Percentiles rank a stretch among this genome's conserved stretches.
Evolutionary conservation across 2,888 invertebrate species (phyloP).

Genomic region (Drosophila heteroneura): DNA sequence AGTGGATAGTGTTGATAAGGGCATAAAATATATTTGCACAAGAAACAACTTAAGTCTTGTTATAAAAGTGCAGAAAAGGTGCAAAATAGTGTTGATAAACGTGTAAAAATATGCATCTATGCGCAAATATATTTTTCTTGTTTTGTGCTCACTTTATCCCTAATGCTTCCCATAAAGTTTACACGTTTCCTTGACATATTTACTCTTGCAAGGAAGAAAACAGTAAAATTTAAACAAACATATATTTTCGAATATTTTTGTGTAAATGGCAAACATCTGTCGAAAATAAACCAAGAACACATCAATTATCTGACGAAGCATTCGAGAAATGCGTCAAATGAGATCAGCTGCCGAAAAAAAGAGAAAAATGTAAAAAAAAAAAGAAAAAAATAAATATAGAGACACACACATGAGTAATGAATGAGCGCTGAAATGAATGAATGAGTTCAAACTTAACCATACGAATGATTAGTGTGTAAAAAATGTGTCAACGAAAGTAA

Average conservation of each 20-base stretch:
- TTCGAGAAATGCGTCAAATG: constrained; percentile 54
- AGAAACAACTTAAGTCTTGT: background rate
- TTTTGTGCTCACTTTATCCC: background rate
- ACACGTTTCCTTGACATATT: constrained; percentile 72
- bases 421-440: constrained; percentile 39
- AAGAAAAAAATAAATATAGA: background rate
- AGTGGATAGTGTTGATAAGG: background rate
- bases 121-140: background rate
- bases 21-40: background rate
- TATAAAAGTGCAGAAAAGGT: background rate
- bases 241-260: constrained; percentile 15
- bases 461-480: constrained; percentile 56
- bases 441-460: constrained; percentile 42
- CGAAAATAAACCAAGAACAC: constrained; percentile 55
- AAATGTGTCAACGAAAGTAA: constrained; percentile 78
- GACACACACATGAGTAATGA: constrained; percentile 29
- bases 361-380: constrained; percentile 18
- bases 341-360: constrained; percentile 65
- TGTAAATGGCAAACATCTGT: constrained; percentile 69
- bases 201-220: constrained; percentile 38
- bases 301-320: constrained; percentile 41
- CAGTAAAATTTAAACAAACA: constrained; percentile 29
- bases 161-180: constrained; percentile 38
- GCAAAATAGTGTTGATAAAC: background rate
- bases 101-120: background rate